Base-by-base conservation (phyloP, 2,113 vertebrate genomes). In the Origma solitaria region DNA sequence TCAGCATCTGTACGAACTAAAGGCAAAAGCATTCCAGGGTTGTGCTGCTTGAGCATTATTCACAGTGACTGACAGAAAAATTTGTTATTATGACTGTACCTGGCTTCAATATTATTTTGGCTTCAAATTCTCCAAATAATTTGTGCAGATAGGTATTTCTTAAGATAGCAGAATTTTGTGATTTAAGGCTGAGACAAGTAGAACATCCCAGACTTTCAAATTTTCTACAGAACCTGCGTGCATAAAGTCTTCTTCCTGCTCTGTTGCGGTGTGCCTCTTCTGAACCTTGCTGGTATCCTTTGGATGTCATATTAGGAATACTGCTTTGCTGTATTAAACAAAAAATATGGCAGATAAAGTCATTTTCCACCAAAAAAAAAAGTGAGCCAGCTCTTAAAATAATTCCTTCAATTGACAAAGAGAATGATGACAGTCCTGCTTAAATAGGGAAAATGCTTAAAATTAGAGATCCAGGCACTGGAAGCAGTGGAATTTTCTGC, bases 41-140 rank as follows among this genome's bases (percentile, higher is more conserved):
- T 86, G 72, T 50, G 69, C 45, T 90, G 47, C 51, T 62, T 86
- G 47, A 75, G 24, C 24, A 80, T 40, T 31, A 15, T 51, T 84
- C 38, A 80, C 20, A 58, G 37, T 27, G 45, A 35, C 11, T 54
- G 61, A 70, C 31, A 75, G 51, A 87, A 71, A 91, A 88, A 4
- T 5, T 78, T 66, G 7, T 45, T 80, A n/a, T n/a, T 17, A 17
- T 56, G 54, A 80, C 53, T 91, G n/a, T 98, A 98, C 98, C 97
- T 97, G 97, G 98, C 93, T 92, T 97, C 38, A 98, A 27, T 83
- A 94, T 56, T 57, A 98, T n/a, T 85, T 92, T 95, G 45, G 96
- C 62, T 86, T 97, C 96, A 81, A 98, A 96, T 64, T 96, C 94
- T 97, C 98, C 98, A 76, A 86, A 58, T 62, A 98, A 51, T 90